Evolutionary conservation across 1,140 invertebrate genomes (phyloP), one percentile per base, ranked within the genome.

Genomic region (Brachystomella parvula): DNA sequence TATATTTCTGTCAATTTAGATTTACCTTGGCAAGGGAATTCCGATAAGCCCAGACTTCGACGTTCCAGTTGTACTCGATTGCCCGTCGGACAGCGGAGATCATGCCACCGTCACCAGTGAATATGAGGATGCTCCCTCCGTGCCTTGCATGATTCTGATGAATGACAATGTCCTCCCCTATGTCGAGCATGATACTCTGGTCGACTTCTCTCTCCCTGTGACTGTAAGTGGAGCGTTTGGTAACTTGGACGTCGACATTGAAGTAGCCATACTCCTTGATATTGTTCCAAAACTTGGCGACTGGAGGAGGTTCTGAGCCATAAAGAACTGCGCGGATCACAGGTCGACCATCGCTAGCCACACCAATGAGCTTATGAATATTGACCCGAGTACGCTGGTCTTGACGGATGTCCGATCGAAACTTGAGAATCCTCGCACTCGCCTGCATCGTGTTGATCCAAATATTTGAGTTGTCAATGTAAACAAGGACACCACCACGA

Each of bases 391-490:
- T 59, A 24, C 63, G 26, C 2, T 26, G 39, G 28, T 71, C 69
- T 21, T 39, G 31, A 2, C 57, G 61, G 1, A 71, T 58, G 29
- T 32, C 57, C 17, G 21, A 15, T 21, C 32, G 49, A 30, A 64
- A 71, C 3, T 58, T 59, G 31, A 68, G 62, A 3, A 58, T 28
- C 3, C 58, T 44, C 2, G 56, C 69, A 0, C 66, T 62, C 29
- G 65, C 29, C 44, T 68, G 29, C 59, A 68, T 58, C 19, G 63
- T 62, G 29, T 67, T 71, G 24, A 68, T 67, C 47, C 67, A 71
- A 32, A 71, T 64, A 29, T 71, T 71, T 0, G 69, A 71, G 47
- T 71, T 71, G 61, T 71, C 66, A 35, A 71, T 71, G 61, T 68
- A 68, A 9, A 71, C 29, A 2, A 71, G 47, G 21, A 66, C 65